Percentiles rank a stretch among this genome's conserved stretches.
These are phyloP conservation scores for Dreissena rostriformis DNA, from an alignment of 1,140 invertebrate genomes.

Conservation along the genomic window DNA sequence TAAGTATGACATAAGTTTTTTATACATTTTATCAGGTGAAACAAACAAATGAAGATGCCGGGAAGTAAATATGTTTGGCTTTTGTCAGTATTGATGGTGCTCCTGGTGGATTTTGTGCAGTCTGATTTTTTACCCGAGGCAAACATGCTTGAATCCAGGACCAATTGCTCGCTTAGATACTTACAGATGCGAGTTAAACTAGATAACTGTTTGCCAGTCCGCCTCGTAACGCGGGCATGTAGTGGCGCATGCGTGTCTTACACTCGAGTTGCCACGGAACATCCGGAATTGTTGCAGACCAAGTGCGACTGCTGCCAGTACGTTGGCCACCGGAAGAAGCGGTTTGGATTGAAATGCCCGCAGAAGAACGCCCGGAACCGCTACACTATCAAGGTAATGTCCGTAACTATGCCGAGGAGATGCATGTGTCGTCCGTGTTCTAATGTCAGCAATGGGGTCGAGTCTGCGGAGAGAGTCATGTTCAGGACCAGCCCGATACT, in stretches of 20 bases:
- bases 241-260: slow-evolving; percentile 35
- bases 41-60: no score
- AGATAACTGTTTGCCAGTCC: slow-evolving; percentile 24
- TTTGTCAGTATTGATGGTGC: no score
- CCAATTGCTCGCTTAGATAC: slow-evolving; percentile 23
- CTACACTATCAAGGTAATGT: slow-evolving; percentile 12
- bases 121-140: no score
- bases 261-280: neutral
- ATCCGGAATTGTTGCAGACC: slow-evolving; percentile 25
- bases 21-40: no score
- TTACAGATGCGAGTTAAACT: slow-evolving; percentile 16
- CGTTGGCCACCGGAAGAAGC: slow-evolving; percentile 17
- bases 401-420: slow-evolving; percentile 5
- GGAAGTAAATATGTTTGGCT: no score
- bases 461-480: slow-evolving; percentile 30
- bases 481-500: slow-evolving; percentile 24
- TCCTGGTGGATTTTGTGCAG: no score
- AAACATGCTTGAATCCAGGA: no score
- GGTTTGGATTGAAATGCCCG: slow-evolving; percentile 27
- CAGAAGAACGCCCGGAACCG: slow-evolving; percentile 2
- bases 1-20: no score
- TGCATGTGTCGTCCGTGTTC: slow-evolving; percentile 50
- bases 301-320: slow-evolving; percentile 43
- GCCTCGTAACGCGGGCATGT: slow-evolving; percentile 17
- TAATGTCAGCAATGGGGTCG: neutral